Evolutionary conservation across 2,888 invertebrate species (phyloP), one percentile per base, ranked within the genome.

Genomic region (Apomyelois bistriatella): DNA sequence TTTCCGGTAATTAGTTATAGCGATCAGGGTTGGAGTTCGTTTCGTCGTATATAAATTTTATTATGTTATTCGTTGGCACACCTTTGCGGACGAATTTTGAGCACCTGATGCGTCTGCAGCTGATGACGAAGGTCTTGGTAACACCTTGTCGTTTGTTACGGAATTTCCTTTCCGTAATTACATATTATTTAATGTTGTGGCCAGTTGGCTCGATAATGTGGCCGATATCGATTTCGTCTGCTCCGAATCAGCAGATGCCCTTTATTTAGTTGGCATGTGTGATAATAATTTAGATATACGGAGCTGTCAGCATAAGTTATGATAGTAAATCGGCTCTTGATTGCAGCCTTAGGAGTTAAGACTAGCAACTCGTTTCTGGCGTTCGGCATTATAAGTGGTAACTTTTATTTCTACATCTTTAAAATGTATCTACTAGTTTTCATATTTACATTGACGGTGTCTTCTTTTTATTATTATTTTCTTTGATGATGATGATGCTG

Each of bases 101-200:
- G 75, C 85, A 83, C 85, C 85, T 85, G 85, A 85, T 80, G 66
- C 64, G 71, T 66, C 57, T 13, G 72, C 76, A 77, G 77, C 78
- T 84, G 83, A 82, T 78, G 70, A 36, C 70, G 70, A 67, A 70
- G 65, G 67, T 66, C 62, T 65, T 63, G 63, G 64, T 66, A 69
- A 76, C 83, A 84, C 84, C 84, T 84, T 83, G 82, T 76, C 76
- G 78, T 75, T 80, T 76, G 81, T 82, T 83, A 78, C 76, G 78
- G 82, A 81, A 81, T 79, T 81, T 77, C 79, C 75, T 78, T 72
- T 69, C 70, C 71, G 69, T 82, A 82, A 82, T 83, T 82, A 79
- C 66, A 65, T 68, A 69, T 72, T 67, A 67, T 70, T 72, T 65
- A 58, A 68, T 59, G 64, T 62, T 68, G 66, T 60, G 62, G 58